These are phyloP conservation scores for Himalopsyche tibetana DNA, from an alignment of 2,888 invertebrate genomes.

Conservation along the genomic window DNA sequence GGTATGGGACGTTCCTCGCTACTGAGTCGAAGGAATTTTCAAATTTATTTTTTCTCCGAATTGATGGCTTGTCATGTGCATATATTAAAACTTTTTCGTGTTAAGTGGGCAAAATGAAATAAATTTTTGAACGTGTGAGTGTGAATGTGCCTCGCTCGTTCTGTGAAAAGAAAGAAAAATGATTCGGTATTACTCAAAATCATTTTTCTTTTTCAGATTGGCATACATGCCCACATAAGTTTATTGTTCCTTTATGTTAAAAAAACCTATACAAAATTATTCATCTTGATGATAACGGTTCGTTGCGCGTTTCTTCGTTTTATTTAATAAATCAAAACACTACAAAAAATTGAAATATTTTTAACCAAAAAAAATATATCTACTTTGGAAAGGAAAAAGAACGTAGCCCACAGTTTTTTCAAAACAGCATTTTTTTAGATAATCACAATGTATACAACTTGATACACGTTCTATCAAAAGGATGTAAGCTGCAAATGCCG, in stretches of 20 bases:
- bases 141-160: constrained; percentile 33
- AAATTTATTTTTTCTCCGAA: constrained; percentile 62
- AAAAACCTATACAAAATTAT: background rate
- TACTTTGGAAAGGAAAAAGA: no score
- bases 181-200: constrained; percentile 32
- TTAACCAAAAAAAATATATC: no score
- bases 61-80: constrained; percentile 64
- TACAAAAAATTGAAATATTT: no score
- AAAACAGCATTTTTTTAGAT: no score
- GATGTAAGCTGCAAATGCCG: no score
- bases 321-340: background rate
- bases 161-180: constrained; percentile 37
- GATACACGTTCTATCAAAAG: no score
- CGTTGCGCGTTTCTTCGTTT: background rate
- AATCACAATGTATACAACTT: no score
- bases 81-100: constrained; percentile 62
- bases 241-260: constrained; percentile 22
- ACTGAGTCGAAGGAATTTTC: constrained; percentile 58
- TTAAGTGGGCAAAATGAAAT: constrained; percentile 52
- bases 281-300: background rate
- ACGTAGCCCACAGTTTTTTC: no score
- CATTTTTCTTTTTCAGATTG: constrained; percentile 35
- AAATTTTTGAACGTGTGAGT: constrained; percentile 25
- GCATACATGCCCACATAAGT: constrained; percentile 13
- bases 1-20: constrained; percentile 44